These are phyloP conservation scores for Silvanus unidentatus DNA, from an alignment of 2,888 invertebrate genomes.

Conservation along the genomic window DNA sequence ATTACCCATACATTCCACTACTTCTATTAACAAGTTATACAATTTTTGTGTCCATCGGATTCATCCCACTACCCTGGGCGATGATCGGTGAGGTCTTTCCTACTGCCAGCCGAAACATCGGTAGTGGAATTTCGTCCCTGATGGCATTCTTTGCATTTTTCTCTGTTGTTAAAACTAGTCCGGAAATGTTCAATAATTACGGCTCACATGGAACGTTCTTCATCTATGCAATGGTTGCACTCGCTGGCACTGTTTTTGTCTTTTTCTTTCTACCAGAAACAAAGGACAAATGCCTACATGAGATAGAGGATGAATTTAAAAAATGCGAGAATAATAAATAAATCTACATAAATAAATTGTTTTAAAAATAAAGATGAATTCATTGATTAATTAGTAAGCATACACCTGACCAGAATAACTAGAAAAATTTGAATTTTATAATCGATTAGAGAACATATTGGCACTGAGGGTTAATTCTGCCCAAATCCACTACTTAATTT, in stretches of 20 bases:
- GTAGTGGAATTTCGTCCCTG: conserved; percentile 62
- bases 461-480: no score
- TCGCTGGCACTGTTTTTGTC: conserved; percentile 54
- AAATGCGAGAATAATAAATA: no score
- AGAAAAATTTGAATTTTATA: no score
- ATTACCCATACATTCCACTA: conserved; percentile 30
- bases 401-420: no score
- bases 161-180: conserved; percentile 61
- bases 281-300: conserved; percentile 59
- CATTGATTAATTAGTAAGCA: no score
- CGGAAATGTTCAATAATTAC: conserved; percentile 53
- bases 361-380: no score
- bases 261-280: conserved; percentile 63
- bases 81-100: conserved; percentile 71
- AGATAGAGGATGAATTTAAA: conserved; percentile 60
- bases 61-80: conserved; percentile 58
- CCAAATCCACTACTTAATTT: no score
- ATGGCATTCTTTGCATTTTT: conserved; percentile 61
- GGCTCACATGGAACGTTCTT: conserved; percentile 60
- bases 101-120: conserved; percentile 50
- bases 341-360: no score
- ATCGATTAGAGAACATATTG: no score
- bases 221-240: conserved; percentile 54
- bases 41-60: conserved; percentile 52
- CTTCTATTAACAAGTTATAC: conserved; percentile 54